Conservation (phyloP, 2,113 vertebrate species). For the Hoplias malabaricus region DNA sequence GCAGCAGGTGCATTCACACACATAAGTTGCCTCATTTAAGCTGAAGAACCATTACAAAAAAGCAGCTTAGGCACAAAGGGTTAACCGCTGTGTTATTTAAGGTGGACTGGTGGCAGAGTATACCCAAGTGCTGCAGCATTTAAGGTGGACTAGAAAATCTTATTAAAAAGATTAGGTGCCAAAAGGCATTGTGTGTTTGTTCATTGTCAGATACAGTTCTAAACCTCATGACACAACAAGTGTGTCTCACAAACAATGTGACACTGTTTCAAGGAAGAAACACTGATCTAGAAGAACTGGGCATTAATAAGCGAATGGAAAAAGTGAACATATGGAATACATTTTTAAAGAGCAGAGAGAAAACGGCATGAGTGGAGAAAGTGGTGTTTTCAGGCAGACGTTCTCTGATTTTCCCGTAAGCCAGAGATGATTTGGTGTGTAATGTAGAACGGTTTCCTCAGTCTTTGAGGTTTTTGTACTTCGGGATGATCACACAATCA, state of each 20-base stretch:
- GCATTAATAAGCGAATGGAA: background rate
- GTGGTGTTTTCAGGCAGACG: background rate
- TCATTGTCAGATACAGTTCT: too few species aligned
- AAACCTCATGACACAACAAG: too few species aligned
- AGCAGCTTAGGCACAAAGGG: too few species aligned
- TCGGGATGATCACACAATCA: background rate
- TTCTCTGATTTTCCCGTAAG: background rate
- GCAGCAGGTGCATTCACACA: too few species aligned
- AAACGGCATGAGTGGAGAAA: background rate
- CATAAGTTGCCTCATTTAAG: too few species aligned
- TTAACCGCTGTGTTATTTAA: too few species aligned
- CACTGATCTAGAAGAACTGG: background rate
- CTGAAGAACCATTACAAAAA: too few species aligned
- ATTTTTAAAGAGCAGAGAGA: background rate
- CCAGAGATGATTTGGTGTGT: background rate
- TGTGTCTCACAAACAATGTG: background rate
- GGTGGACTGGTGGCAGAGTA: too few species aligned
- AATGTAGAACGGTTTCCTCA: background rate
- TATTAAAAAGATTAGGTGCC: too few species aligned
- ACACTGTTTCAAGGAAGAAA: background rate
- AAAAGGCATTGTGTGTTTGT: too few species aligned
- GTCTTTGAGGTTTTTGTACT: background rate
- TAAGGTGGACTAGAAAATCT: too few species aligned
- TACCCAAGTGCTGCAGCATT: too few species aligned
- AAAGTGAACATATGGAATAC: background rate